These are phyloP conservation scores for Echinops telfairi DNA, from an alignment of 2,113 vertebrate species.

Conservation along the genomic window DNA sequence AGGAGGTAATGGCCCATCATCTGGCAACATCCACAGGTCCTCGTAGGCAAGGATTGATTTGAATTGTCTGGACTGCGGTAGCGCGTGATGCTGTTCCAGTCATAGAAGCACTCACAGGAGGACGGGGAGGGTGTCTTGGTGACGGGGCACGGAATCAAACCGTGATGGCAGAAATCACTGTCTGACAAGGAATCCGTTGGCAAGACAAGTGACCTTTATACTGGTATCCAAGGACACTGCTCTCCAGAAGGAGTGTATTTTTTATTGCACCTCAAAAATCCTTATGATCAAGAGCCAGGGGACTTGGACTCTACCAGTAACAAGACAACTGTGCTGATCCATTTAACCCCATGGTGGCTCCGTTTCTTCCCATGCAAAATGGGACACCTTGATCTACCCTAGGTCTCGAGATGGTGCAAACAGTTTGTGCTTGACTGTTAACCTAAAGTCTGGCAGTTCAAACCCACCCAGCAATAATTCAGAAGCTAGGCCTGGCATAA, in stretches of 20 bases:
- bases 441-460: not conserved
- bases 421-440: not conserved
- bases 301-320: not conserved
- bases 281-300: not conserved
- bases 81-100: not conserved
- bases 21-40: not conserved
- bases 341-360: not conserved
- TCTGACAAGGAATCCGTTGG: conserved; percentile 1
- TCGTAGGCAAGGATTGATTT: not conserved
- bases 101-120: not conserved
- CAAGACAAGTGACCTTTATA: not conserved
- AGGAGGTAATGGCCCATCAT: not conserved
- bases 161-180: not conserved
- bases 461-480: not conserved
- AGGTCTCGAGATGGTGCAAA: not conserved
- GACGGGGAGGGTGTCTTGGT: not conserved
- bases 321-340: not conserved
- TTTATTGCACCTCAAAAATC: not conserved
- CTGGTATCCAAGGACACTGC: not conserved
- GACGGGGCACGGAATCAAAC: not conserved
- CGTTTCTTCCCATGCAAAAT: conserved; percentile 9
- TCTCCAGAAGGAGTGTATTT: not conserved
- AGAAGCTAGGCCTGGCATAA: not conserved
- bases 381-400: not conserved
- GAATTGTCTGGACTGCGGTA: not conserved